These are phyloP conservation scores for Pelusios castaneus DNA, from an alignment of 2,113 vertebrate genomes.

Conservation along the genomic window DNA sequence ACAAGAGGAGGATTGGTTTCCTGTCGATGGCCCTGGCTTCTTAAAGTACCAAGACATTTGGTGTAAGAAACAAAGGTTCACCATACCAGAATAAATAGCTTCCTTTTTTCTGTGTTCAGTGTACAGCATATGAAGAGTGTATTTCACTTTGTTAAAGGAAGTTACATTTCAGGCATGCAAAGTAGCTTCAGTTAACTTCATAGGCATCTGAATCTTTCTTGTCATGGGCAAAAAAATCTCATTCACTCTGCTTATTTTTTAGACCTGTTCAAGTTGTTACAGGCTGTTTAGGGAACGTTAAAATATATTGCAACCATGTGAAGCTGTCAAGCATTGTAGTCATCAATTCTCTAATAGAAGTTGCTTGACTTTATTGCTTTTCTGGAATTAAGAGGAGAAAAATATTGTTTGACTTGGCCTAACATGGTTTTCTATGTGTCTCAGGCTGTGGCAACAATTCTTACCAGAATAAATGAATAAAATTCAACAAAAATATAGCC, in stretches of 20 bases:
- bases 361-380: conserved; percentile 41
- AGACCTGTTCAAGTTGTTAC: neutral
- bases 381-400: conserved; percentile 21
- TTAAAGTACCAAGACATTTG: neutral
- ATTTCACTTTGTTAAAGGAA: neutral
- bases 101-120: neutral
- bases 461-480: conserved; percentile 6
- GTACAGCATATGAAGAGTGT: neutral
- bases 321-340: neutral
- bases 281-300: conserved; percentile 35
- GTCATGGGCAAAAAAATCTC: conserved; percentile 22
- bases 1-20: neutral
- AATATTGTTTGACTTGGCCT: conserved; percentile 36
- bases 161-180: neutral
- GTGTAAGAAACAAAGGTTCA: neutral
- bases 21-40: neutral
- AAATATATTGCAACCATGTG: conserved; percentile 39
- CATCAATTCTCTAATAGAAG: conserved; percentile 51
- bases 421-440: neutral
- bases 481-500: conserved; percentile 32
- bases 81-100: neutral
- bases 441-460: conserved; percentile 7
- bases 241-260: conserved; percentile 12
- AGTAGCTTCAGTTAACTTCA: conserved; percentile 13
- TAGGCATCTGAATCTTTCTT: neutral